phyloP scores from a whole-genome alignment of 1,140 invertebrate species.

The Anagrus nilaparvatae region DNA sequence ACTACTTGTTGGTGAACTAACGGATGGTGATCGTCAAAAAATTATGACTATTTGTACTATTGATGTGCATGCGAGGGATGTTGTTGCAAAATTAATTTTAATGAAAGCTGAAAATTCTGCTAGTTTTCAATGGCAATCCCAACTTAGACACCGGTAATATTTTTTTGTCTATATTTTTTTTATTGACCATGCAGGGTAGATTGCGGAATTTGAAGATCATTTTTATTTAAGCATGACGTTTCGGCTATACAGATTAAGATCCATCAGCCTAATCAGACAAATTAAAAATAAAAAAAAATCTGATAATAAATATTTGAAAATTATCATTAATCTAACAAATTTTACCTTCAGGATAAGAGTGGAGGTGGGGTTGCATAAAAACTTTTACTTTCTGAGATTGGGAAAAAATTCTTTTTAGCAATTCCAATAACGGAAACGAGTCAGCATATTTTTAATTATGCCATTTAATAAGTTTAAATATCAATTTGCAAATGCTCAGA shows the following conservation, averaged over 20 bases:
- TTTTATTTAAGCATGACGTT: slow-evolving; percentile 11
- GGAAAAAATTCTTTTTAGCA: too few relatives aligned
- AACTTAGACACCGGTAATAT: slow-evolving; percentile 66
- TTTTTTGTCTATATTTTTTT: neutral
- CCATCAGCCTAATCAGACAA: too few relatives aligned
- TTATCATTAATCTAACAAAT: neutral
- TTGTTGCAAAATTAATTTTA: slow-evolving; percentile 73
- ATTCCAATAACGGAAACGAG: too few relatives aligned
- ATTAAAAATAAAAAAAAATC: neutral
- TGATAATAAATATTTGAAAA: neutral
- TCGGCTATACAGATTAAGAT: too few relatives aligned
- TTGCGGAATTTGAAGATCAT: neutral
- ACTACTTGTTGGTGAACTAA: slow-evolving; percentile 70
- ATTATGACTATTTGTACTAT: slow-evolving; percentile 95
- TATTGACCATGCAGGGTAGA: neutral
- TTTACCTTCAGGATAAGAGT: too few relatives aligned
- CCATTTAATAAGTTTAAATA: neutral
- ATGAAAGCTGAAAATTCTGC: slow-evolving; percentile 71
- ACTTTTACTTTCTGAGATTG: too few relatives aligned
- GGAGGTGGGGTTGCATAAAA: too few relatives aligned
- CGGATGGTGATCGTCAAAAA: slow-evolving; percentile 76
- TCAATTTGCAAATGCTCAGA: too few relatives aligned
- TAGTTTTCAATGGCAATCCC: slow-evolving; percentile 87
- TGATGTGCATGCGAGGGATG: slow-evolving; percentile 83
- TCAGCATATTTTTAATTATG: too few relatives aligned